Percentiles rank a stretch among this genome's conserved stretches.
phyloP scores from a whole-genome alignment of 2,113 vertebrate genomes.

The Ictalurus punctatus region DNA sequence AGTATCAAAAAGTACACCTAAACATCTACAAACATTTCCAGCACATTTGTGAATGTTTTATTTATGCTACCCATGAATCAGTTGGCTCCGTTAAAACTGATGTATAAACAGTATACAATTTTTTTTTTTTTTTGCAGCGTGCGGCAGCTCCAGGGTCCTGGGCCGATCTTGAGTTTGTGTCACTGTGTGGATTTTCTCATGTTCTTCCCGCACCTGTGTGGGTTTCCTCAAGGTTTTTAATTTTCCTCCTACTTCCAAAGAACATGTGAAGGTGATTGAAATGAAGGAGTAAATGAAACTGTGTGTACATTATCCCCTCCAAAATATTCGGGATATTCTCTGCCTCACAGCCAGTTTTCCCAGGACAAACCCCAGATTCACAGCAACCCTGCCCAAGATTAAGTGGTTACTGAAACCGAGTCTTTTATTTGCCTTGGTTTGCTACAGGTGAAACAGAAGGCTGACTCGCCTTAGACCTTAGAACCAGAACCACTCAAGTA shows the following conservation, averaged over 20 bases:
- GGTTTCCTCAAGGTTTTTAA: neutral
- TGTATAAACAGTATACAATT: neutral
- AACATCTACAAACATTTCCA: neutral
- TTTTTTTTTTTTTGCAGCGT: neutral
- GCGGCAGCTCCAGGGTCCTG: neutral
- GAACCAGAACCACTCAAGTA: neutral
- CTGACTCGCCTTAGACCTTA: neutral
- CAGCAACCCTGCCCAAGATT: neutral
- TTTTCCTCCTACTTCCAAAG: neutral
- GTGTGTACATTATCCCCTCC: neutral
- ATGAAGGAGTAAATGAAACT: neutral
- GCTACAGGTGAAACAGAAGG: neutral
- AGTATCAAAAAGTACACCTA: neutral
- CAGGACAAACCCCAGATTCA: neutral
- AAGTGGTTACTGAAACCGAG: neutral
- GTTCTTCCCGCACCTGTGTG: neutral
- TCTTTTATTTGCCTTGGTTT: neutral
- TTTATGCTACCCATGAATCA: neutral
- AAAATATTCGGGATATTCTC: neutral
- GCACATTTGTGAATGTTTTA: neutral
- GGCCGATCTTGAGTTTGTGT: neutral
- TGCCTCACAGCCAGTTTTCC: neutral
- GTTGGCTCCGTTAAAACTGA: neutral
- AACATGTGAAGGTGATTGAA: neutral
- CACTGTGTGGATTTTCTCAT: neutral